These are phyloP conservation scores for Yasuhikotakia modesta DNA, from an alignment of 2,797 vertebrate genomes.

Conservation along the genomic window DNA sequence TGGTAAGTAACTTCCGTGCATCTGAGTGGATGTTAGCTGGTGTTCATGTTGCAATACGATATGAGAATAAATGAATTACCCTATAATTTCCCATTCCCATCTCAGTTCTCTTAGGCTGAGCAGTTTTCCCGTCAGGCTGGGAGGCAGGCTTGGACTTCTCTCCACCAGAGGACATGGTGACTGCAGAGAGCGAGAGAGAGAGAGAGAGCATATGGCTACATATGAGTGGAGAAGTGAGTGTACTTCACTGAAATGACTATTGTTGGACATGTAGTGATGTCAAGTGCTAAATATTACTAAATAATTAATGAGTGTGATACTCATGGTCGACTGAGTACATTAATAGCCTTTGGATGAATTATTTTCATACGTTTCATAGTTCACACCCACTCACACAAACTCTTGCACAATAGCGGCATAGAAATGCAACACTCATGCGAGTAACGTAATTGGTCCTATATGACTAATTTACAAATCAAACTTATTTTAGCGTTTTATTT, in stretches of 20 bases:
- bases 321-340: neutral
- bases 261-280: slow-evolving; percentile 18
- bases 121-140: slow-evolving; percentile 75
- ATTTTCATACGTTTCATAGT: neutral
- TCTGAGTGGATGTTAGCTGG: neutral
- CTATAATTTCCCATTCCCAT: slow-evolving; percentile 70
- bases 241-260: slow-evolving; percentile 19
- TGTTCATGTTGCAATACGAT: neutral
- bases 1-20: neutral
- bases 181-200: slow-evolving; percentile 52
- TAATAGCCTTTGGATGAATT: slow-evolving; percentile 13
- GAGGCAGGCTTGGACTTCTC: slow-evolving; percentile 75
- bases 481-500: neutral
- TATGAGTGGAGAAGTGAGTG: neutral
- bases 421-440: slow-evolving; percentile 1
- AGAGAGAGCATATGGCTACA: neutral
- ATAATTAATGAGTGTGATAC: slow-evolving; percentile 2
- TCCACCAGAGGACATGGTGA: slow-evolving; percentile 75
- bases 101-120: slow-evolving; percentile 71
- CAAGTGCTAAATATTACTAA: slow-evolving; percentile 29
- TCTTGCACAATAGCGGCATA: slow-evolving; percentile 18
- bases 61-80: slow-evolving; percentile 58
- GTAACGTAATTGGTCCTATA: neutral
- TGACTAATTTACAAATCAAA: slow-evolving; percentile 24
- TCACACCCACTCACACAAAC: slow-evolving; percentile 18